Evolutionary conservation across 2,113 vertebrate genomes (phyloP).

Genomic region (Stercorarius parasiticus): DNA sequence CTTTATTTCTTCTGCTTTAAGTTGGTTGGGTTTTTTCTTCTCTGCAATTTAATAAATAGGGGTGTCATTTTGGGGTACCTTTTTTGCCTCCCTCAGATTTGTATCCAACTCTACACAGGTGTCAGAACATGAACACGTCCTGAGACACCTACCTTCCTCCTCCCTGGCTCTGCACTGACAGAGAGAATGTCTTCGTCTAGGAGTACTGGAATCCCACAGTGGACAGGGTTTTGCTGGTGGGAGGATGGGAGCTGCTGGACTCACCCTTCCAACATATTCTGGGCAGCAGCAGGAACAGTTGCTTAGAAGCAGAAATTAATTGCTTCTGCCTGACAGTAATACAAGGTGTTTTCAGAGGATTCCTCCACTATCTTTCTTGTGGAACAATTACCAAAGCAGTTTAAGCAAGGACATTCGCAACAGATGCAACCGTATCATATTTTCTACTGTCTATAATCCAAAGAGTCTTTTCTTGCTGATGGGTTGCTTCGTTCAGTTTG

Average conservation of each 20-base stretch:
- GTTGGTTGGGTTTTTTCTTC: neutral
- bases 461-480: neutral
- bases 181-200: neutral
- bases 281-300: neutral
- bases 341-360: neutral
- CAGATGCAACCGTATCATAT: neutral
- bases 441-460: neutral
- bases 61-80: neutral
- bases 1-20: neutral
- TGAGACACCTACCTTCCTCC: neutral
- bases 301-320: neutral
- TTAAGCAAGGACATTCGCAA: neutral
- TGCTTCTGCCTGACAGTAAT: neutral
- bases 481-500: neutral
- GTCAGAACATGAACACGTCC: neutral
- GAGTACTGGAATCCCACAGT: neutral
- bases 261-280: neutral
- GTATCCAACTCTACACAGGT: neutral
- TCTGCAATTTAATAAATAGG: neutral
- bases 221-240: neutral
- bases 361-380: neutral
- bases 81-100: neutral
- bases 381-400: neutral
- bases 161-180: neutral
- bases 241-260: rapidly evolving